Evolutionary conservation across 2,113 vertebrate species (phyloP).

Genomic region (Thinocorus orbignyianus): DNA sequence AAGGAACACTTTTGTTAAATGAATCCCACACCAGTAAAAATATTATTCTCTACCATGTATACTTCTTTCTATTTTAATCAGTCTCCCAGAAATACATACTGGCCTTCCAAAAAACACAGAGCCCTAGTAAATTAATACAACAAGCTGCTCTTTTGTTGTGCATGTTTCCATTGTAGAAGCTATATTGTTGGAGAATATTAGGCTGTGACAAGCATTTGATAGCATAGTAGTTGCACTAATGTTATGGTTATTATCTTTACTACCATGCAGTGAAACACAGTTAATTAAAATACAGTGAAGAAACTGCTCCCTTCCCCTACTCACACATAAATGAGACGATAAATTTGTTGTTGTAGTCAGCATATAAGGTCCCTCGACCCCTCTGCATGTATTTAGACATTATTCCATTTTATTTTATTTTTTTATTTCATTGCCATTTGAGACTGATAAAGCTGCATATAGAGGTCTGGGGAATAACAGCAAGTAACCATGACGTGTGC

Average conservation of each 20-base stretch:
- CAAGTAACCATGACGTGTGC: not conserved
- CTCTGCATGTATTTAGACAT: conserved; percentile 21
- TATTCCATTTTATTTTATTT: conserved; percentile 35
- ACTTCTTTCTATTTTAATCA: conserved; percentile 54
- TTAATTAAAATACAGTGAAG: conserved; percentile 65
- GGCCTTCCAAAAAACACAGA: conserved; percentile 39
- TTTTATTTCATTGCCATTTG: conserved; percentile 26
- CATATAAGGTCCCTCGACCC: conserved; percentile 24
- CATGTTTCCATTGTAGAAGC: conserved; percentile 18
- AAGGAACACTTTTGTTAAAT: conserved; percentile 82
- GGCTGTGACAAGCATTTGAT: conserved; percentile 36
- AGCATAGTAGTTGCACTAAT: conserved; percentile 17
- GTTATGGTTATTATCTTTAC: conserved; percentile 59
- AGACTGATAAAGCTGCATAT: conserved; percentile 23
- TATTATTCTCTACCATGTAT: conserved; percentile 55
- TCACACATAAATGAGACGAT: conserved; percentile 28
- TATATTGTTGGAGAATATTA: conserved; percentile 26
- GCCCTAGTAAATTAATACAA: conserved; percentile 53
- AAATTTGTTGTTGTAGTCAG: conserved; percentile 42
- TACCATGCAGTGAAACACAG: conserved; percentile 13
- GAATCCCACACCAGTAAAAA: conserved; percentile 77
- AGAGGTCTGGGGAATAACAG: not conserved
- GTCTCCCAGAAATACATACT: conserved; percentile 17
- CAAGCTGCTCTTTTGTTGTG: conserved; percentile 38
- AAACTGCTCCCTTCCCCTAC: conserved; percentile 17